Evolutionary conservation across 2,888 invertebrate species (phyloP).

Genomic region (Sphaeridia pumilis): DNA sequence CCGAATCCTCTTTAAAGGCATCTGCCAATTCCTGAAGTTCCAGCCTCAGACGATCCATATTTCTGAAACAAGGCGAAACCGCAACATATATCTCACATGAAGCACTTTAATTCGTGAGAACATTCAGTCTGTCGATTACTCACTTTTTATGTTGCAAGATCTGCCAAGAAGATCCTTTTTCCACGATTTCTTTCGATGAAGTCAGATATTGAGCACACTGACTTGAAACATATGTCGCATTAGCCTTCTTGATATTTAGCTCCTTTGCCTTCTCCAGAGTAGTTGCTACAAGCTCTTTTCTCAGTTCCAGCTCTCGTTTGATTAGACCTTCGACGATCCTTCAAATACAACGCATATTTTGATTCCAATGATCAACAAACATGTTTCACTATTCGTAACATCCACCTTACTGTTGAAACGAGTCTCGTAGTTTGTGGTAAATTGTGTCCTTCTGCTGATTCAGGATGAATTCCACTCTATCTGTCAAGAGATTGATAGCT

Average conservation of each 20-base stretch:
- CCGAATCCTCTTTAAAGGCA: background rate
- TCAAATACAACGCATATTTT: background rate
- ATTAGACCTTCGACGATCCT: constrained; percentile 15
- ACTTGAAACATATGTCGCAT: constrained; percentile 50
- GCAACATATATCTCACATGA: background rate
- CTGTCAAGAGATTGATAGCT: constrained; percentile 3
- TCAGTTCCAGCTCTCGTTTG: constrained; percentile 17
- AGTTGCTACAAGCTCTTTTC: constrained; percentile 16
- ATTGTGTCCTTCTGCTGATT: constrained; percentile 13
- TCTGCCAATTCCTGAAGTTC: background rate
- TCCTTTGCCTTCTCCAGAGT: constrained; percentile 46
- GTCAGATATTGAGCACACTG: constrained; percentile 11
- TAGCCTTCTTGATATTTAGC: constrained; percentile 69
- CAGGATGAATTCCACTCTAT: constrained; percentile 9
- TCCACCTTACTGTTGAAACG: constrained; percentile 10
- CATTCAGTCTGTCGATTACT: background rate
- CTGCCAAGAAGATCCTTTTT: constrained; percentile 8
- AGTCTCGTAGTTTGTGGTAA: constrained; percentile 10
- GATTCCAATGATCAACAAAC: background rate
- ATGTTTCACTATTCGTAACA: background rate
- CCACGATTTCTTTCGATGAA: constrained; percentile 6
- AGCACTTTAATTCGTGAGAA: background rate
- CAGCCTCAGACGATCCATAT: background rate
- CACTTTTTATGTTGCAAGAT: constrained; percentile 9
- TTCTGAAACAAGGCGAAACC: background rate